Evolutionary conservation across 2,797 vertebrate genomes (phyloP), one percentile per base, ranked within the genome.

Genomic region (Tokudaia muenninki): DNA sequence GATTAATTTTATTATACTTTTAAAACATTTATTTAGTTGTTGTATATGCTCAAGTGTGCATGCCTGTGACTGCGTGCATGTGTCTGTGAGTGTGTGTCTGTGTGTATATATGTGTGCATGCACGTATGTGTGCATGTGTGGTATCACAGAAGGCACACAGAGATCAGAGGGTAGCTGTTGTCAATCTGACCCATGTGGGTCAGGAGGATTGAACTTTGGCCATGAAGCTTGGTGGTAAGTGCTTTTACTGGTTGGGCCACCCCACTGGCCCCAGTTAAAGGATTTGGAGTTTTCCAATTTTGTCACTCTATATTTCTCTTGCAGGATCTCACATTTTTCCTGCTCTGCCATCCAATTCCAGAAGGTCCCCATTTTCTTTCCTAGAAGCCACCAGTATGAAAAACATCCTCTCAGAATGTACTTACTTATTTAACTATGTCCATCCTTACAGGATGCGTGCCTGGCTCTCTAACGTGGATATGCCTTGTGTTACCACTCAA

Each of bases 261-360:
- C 63, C 52, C 13, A 31, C 47, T 29, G 13, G 13, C 34, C 34
- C 65, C 47, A 17, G 84, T 5, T 24, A 1, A 87, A 41, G 37
- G 72, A 91, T 61, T 78, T 6, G 80, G 67, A 78, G 7, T 90
- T 75, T 26, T 70, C 55, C 14, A 81, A 22, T 79, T 87, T 63
- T 63, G 7, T 74, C 72, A 26, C 50, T 50, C 13, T 87, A 26
- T 41, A 55, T 95, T 81, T 52, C 77, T 82, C 55, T 95, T 95
- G 11, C 21, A 50, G 57, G 29, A 78, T 37, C 0, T 61, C 87
- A 92, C 3, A 34, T 57, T 94, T 90, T 92, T 84, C 72, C 86
- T 65, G 37, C 24, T 80, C 89, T 17, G 61, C 34, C 7, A 81
- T 11, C 9, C n/a, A 72, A 87, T 55, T 87, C 34, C 22, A 61